Conservation (phyloP, 37 sponge, comb jelly and placozoan genomes). For the Cladorhizidae sp. region DNA sequence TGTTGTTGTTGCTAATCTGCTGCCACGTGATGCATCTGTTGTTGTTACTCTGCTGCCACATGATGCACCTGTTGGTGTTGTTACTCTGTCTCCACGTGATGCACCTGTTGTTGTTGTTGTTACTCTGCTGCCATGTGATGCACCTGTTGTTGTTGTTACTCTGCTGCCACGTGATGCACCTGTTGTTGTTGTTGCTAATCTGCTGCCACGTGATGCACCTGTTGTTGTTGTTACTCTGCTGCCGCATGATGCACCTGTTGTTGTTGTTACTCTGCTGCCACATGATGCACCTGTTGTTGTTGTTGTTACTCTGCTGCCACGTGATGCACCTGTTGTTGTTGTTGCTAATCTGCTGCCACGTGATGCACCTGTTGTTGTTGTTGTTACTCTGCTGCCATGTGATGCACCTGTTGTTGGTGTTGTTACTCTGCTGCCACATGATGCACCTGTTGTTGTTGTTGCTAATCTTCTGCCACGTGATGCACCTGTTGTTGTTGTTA, state of each 20-base stretch:
- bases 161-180: background rate
- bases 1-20: background rate
- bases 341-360: background rate
- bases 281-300: background rate
- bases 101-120: background rate
- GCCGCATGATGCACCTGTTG: background rate
- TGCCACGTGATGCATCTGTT: background rate
- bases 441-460: background rate
- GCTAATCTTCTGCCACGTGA: background rate
- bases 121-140: background rate
- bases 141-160: background rate
- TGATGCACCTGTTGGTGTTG: background rate
- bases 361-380: background rate
- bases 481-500: background rate
- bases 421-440: background rate
- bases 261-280: background rate
- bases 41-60: background rate
- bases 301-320: background rate
- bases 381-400: background rate
- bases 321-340: background rate
- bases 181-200: background rate
- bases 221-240: background rate
- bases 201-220: background rate
- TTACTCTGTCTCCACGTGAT: background rate
- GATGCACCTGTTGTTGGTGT: background rate